Base-by-base conservation (phyloP, 2,888 invertebrate genomes). In the Alentia gelatinosa region DNA sequence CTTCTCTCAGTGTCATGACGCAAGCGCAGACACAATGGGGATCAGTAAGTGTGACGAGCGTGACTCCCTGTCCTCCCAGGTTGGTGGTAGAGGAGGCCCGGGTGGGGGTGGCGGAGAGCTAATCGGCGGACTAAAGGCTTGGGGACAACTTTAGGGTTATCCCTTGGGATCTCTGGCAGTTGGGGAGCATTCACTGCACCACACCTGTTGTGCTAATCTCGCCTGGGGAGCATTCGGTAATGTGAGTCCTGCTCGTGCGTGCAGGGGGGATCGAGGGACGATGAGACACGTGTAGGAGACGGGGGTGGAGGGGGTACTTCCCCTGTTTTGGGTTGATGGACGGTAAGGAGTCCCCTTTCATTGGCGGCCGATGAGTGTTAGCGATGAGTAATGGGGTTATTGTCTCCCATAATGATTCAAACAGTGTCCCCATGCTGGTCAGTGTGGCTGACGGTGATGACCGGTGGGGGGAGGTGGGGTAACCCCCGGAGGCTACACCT, bases 121-220 rank as follows among this genome's bases (percentile, higher is more conserved):
- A n/a, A n/a, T n/a, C n/a, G n/a, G n/a, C n/a, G n/a, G n/a, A n/a
- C n/a, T n/a, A n/a, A n/a, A n/a, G n/a, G n/a, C n/a, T 47, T 7
- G 47, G 47, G 47, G 47, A 12, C 47, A 7, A 7, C 47, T 47
- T 12, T 63, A 12, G n/a, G n/a, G n/a, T n/a, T n/a, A n/a, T n/a
- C n/a, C n/a, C n/a, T n/a, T n/a, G 23, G 15, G 63, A 26, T 63
- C 19, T 19, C 63, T 26, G 15, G n/a, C 63, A 26, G n/a, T 19
- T 12, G 12, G 79, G 79, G 19, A 39, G 79, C 79, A 79, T 68
- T 68, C 68, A 68, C 30, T 68, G 26, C 26, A 0, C 79, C 39
- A 79, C 79, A 79, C 79, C 79, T 79, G 79, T 79, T 79, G 79
- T 35, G 79, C 37, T 79, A 79, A 79, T 79, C 37, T 9, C 37